phyloP scores from a whole-genome alignment of 2,113 vertebrate genomes.

The Apaloderma vittatum region DNA sequence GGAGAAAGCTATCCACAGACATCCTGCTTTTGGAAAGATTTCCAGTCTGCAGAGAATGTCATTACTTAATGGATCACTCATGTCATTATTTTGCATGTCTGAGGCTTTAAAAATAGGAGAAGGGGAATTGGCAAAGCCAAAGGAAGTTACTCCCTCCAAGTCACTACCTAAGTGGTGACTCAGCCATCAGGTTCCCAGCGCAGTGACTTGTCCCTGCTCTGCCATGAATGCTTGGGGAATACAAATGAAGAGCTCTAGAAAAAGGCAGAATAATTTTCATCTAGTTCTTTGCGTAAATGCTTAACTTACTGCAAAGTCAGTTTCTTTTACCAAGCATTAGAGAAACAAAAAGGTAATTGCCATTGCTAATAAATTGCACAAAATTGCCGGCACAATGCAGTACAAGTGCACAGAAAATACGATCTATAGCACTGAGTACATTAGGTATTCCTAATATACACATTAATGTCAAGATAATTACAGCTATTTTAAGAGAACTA shows the following conservation, averaged over 20 bases:
- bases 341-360: neutral
- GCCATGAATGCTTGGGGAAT: neutral
- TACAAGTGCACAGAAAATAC: neutral
- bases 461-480: constrained; percentile 45
- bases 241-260: neutral
- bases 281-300: neutral
- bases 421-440: neutral
- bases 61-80: neutral
- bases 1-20: neutral
- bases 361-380: neutral
- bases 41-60: neutral
- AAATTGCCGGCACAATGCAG: neutral
- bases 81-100: neutral
- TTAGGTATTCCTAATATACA: neutral
- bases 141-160: neutral
- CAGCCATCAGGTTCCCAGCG: neutral
- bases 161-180: neutral
- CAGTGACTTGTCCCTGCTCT: neutral
- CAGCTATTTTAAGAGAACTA: constrained; percentile 12
- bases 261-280: neutral
- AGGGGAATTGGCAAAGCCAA: neutral
- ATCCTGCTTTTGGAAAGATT: neutral
- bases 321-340: neutral
- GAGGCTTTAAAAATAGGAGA: neutral
- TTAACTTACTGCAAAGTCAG: neutral